phyloP scores from a whole-genome alignment of 1,140 invertebrate species.

The Megalonaias nervosa region DNA sequence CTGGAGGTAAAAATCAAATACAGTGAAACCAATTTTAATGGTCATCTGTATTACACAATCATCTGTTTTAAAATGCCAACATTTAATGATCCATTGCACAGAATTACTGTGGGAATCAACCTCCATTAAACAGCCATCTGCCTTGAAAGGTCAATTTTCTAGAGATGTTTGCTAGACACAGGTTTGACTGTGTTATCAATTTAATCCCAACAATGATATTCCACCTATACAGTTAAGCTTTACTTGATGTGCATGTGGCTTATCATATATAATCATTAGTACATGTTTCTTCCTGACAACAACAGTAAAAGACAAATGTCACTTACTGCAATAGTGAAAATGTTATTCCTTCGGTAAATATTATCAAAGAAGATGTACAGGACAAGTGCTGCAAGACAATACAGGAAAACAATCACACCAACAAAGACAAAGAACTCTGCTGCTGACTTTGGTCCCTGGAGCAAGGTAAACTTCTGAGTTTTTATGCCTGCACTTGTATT shows the following conservation, averaged over 20 bases:
- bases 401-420: conserved; percentile 80
- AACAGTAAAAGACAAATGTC: neutral
- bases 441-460: conserved; percentile 70
- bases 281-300: neutral
- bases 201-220: neutral
- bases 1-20: no score
- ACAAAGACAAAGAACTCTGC: conserved; percentile 81
- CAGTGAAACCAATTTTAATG: no score
- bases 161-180: neutral
- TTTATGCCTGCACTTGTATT: no score
- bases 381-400: conserved; percentile 75
- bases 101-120: no score
- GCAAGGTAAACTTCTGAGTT: conserved; percentile 14
- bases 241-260: neutral
- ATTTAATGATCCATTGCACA: no score
- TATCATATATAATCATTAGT: neutral
- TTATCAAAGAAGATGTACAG: conserved; percentile 78
- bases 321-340: conserved; percentile 73
- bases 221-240: neutral
- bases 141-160: neutral
- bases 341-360: conserved; percentile 76
- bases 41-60: no score
- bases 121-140: no score
- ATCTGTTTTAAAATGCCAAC: no score
- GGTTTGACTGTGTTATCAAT: neutral